These are phyloP conservation scores for Spinus olivaceus DNA, from an alignment of 2,797 vertebrate species.

Conservation along the genomic window DNA sequence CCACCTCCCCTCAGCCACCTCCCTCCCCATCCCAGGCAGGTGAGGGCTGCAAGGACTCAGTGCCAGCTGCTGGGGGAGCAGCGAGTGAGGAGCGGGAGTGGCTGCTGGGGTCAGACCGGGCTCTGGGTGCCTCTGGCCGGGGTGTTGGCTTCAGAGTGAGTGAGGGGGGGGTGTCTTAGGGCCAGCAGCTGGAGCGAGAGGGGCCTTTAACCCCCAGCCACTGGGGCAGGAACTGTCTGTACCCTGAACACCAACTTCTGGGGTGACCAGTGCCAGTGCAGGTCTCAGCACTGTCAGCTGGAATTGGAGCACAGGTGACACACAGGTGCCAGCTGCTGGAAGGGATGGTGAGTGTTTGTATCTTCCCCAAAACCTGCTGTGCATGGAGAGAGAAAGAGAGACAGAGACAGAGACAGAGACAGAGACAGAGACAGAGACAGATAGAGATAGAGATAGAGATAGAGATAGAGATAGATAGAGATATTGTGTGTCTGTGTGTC, in stretches of 20 bases:
- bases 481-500: neutral
- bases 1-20: neutral
- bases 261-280: neutral
- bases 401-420: too few relatives aligned
- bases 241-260: neutral
- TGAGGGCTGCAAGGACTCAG: neutral
- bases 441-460: too few relatives aligned
- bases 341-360: neutral
- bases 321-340: neutral
- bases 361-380: neutral
- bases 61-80: neutral
- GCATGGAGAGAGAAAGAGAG: too few relatives aligned
- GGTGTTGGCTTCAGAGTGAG: neutral
- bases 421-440: too few relatives aligned
- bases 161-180: neutral
- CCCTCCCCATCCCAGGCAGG: neutral
- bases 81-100: neutral
- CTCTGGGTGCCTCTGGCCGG: neutral
- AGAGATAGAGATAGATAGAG: too few relatives aligned
- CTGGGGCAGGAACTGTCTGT: neutral
- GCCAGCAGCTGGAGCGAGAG: neutral
- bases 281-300: neutral
- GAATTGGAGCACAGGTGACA: neutral
- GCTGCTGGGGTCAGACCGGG: neutral
- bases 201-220: neutral